Evolutionary conservation across 2,113 vertebrate genomes (phyloP).

Genomic region (Agapornis roseicollis): DNA sequence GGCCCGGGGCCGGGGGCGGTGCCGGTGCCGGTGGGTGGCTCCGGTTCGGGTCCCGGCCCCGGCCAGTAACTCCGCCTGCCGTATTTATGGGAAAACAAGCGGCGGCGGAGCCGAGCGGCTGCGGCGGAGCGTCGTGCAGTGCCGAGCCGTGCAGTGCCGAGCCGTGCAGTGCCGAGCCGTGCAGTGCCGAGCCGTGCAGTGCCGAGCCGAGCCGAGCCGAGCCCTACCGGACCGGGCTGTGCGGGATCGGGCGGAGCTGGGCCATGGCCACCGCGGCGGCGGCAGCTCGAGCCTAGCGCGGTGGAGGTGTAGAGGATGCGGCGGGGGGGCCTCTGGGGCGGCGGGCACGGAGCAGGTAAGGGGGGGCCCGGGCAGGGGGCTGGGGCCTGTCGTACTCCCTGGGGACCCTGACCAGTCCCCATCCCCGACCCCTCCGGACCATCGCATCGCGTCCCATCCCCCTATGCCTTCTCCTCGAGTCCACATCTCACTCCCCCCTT

Average conservation of each 20-base stretch:
- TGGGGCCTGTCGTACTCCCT: not conserved
- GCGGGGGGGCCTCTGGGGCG: not conserved
- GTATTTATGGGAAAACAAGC: constrained; percentile 43
- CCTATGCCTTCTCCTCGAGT: not conserved
- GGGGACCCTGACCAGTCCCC: not conserved
- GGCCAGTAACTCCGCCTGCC: constrained; percentile 28
- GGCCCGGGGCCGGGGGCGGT: not conserved
- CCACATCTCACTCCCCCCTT: not conserved
- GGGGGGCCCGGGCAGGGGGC: not conserved
- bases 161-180: not conserved
- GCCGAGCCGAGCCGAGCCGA: not conserved
- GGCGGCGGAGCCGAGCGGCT: not conserved
- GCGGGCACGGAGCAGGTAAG: not conserved
- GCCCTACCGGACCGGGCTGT: not conserved
- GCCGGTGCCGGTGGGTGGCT: not conserved
- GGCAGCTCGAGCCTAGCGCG: not conserved
- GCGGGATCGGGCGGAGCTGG: not conserved
- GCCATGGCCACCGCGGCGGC: not conserved
- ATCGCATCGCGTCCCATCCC: not conserved
- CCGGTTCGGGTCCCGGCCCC: not conserved
- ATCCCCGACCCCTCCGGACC: not conserved
- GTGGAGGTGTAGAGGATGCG: not conserved
- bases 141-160: not conserved
- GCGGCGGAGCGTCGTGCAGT: not conserved
- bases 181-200: not conserved